These are phyloP conservation scores for Okapia johnstoni DNA, from an alignment of 2,113 vertebrate genomes.

Conservation along the genomic window DNA sequence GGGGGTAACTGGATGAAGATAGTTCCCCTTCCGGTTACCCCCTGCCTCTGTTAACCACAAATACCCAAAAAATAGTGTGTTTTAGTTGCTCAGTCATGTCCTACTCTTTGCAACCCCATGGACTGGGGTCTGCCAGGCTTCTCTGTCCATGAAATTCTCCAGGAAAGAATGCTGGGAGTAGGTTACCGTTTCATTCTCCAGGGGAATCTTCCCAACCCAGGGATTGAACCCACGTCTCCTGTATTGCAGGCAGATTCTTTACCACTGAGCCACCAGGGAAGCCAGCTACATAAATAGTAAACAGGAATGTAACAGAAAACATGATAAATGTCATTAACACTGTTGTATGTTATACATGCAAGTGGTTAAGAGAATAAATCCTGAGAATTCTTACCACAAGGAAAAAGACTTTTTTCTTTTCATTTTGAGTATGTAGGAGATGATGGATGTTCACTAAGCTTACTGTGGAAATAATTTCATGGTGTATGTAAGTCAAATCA, in stretches of 20 bases:
- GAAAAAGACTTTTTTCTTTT: background rate
- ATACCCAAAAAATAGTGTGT: background rate
- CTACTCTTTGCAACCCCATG: background rate
- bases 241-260: background rate
- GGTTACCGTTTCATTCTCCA: background rate
- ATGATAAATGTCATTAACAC: background rate
- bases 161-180: background rate
- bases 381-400: background rate
- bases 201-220: background rate
- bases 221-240: rapidly evolving
- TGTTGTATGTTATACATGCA: background rate
- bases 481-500: background rate
- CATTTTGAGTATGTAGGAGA: background rate
- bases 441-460: background rate
- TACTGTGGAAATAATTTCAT: background rate
- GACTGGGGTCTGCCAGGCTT: background rate
- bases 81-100: background rate
- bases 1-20: background rate
- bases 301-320: background rate
- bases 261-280: background rate
- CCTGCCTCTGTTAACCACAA: background rate
- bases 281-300: rapidly evolving
- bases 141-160: background rate
- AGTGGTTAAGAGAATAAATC: background rate
- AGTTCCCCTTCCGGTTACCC: background rate